These are phyloP conservation scores for Cephalopachus bancanus DNA, from an alignment of 2,797 vertebrate genomes.

Conservation along the genomic window DNA sequence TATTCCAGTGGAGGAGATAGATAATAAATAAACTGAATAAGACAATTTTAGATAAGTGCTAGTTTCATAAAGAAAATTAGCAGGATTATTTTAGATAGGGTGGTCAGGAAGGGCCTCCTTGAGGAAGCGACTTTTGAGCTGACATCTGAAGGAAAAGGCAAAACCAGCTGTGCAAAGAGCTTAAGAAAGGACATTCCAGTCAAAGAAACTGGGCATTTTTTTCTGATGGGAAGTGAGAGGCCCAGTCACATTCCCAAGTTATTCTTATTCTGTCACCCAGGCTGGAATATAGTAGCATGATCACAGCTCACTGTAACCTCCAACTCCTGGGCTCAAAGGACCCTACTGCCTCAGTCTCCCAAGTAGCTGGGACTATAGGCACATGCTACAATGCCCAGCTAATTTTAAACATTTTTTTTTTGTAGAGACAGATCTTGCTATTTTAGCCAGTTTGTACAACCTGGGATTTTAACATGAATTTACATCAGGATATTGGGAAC, in stretches of 20 bases:
- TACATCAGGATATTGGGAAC: background rate
- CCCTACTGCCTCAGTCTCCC: no score
- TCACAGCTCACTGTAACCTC: no score
- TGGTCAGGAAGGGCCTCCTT: background rate
- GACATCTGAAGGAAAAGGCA: background rate
- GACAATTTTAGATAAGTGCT: background rate
- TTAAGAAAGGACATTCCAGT: background rate
- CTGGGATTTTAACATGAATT: background rate
- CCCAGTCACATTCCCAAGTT: background rate
- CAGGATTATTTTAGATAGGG: background rate
- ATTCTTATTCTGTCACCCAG: background rate
- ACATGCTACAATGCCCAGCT: no score
- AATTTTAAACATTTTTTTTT: no score
- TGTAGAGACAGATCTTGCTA: no score
- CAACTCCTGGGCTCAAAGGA: no score
- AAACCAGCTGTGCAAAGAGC: background rate
- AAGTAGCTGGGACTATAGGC: no score
- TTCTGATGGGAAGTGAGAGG: slow-evolving; percentile 2
- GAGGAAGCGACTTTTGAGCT: background rate
- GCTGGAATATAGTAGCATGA: no score
- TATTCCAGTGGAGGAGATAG: background rate
- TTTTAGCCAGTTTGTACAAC: background rate
- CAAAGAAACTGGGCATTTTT: background rate
- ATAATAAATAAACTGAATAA: background rate
- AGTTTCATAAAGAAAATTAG: background rate